Evolutionary conservation across 92 coral and sea anemone genomes (phyloP).

Genomic region (Actinernus sp.): DNA sequence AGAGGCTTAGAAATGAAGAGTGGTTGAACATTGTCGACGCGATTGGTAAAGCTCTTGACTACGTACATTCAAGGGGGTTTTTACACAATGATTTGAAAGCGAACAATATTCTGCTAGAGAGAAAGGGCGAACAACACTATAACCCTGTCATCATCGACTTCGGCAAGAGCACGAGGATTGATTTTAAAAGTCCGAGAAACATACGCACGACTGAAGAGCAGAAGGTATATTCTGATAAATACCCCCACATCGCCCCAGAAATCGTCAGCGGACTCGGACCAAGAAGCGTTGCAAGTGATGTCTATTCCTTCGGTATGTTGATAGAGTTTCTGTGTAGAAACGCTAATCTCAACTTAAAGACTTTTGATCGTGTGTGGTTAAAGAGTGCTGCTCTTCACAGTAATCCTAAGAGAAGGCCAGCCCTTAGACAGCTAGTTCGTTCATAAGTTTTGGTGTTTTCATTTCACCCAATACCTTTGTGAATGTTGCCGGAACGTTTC

Average conservation of each 20-base stretch:
- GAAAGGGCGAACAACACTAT: not conserved
- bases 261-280: slow-evolving; percentile 4
- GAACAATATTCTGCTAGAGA: slow-evolving; percentile 20
- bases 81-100: slow-evolving; percentile 22
- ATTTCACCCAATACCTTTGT: too few species aligned
- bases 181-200: not conserved
- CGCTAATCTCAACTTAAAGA: not conserved
- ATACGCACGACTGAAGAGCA: not conserved
- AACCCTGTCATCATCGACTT: slow-evolving; percentile 23
- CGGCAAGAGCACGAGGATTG: slow-evolving; percentile 4
- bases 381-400: not conserved
- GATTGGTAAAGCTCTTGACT: not conserved
- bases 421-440: not conserved
- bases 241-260: slow-evolving; percentile 39
- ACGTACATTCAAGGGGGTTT: slow-evolving; percentile 17
- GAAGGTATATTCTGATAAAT: not conserved
- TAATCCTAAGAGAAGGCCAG: not conserved
- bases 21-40: not conserved
- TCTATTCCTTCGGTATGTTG: slow-evolving; percentile 13
- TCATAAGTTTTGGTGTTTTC: too few species aligned
- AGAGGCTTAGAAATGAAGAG: not conserved
- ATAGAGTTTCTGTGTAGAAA: not conserved
- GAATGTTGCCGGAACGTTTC: too few species aligned
- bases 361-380: not conserved
- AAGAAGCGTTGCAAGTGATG: slow-evolving; percentile 3